Conservation (phyloP, 2,888 invertebrate genomes). For the Chloroclystis v-ata region DNA sequence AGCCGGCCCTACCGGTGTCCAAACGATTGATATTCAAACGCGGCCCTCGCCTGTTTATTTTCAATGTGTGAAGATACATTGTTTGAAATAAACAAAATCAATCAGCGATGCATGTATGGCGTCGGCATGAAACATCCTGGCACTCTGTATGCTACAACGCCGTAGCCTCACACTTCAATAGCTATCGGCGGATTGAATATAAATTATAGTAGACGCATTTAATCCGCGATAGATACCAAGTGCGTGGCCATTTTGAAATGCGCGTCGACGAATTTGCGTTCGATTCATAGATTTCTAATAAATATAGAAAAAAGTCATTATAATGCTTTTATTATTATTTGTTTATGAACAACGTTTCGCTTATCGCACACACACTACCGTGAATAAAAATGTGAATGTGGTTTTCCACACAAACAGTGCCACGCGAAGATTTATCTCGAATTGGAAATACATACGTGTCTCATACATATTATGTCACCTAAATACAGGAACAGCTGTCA, state of each 20-base stretch:
- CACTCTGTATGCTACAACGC: constrained; percentile 64
- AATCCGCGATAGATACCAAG: constrained; percentile 42
- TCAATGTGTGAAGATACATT: constrained; percentile 41
- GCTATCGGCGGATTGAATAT: constrained; percentile 71
- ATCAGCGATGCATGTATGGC: constrained; percentile 48
- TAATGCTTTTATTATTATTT: no score
- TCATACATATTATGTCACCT: no score
- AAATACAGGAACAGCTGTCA: no score
- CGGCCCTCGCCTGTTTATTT: constrained; percentile 40
- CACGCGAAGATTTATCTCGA: no score
- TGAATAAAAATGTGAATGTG: no score
- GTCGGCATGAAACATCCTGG: constrained; percentile 47
- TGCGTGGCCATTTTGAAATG: constrained; percentile 51
- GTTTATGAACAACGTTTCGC: no score
- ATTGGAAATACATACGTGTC: no score
- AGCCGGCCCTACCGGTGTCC: constrained; percentile 15
- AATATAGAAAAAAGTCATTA: no score
- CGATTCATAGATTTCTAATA: no score
- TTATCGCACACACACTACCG: no score
- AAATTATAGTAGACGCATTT: constrained; percentile 66
- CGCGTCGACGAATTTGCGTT: constrained; percentile 41
- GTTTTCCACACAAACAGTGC: no score
- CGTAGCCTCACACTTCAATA: constrained; percentile 61
- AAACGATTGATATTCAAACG: constrained; percentile 41
- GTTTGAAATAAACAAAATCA: constrained; percentile 45